Percentiles rank a stretch among this genome's conserved stretches.
Evolutionary conservation across 2,113 vertebrate species (phyloP).

Genomic region (Thomomys bottae): DNA sequence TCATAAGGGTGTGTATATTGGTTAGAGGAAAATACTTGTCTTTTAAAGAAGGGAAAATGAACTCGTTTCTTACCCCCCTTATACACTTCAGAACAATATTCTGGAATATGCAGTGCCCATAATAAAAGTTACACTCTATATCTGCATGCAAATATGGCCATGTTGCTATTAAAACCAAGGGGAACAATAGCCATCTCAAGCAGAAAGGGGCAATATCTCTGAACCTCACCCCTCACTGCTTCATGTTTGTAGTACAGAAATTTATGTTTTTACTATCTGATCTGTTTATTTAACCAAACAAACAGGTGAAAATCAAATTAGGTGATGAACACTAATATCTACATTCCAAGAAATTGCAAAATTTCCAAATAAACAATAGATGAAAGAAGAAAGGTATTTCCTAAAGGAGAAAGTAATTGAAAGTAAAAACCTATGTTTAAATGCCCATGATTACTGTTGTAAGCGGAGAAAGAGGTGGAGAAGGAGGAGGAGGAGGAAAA

Average conservation of each 20-base stretch:
- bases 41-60: conserved; percentile 38
- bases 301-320: not conserved
- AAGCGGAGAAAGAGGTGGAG: too few relatives aligned
- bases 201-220: not conserved
- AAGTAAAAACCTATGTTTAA: conserved; percentile 35
- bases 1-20: conserved; percentile 19
- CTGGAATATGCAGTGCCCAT: not conserved
- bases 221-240: not conserved
- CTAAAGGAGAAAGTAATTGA: not conserved
- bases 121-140: not conserved
- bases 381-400: conserved; percentile 4
- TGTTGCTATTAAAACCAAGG: not conserved
- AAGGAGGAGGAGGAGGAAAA: not conserved
- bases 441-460: not conserved
- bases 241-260: not conserved
- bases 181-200: not conserved
- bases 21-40: not conserved
- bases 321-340: not conserved
- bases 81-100: not conserved
- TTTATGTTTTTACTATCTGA: conserved; percentile 28
- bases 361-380: conserved; percentile 21
- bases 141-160: not conserved
- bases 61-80: not conserved
- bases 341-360: conserved; percentile 13
- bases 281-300: conserved; percentile 8